phyloP scores from a whole-genome alignment of 2,797 vertebrate genomes.

The Lycodopsis pacificus region DNA sequence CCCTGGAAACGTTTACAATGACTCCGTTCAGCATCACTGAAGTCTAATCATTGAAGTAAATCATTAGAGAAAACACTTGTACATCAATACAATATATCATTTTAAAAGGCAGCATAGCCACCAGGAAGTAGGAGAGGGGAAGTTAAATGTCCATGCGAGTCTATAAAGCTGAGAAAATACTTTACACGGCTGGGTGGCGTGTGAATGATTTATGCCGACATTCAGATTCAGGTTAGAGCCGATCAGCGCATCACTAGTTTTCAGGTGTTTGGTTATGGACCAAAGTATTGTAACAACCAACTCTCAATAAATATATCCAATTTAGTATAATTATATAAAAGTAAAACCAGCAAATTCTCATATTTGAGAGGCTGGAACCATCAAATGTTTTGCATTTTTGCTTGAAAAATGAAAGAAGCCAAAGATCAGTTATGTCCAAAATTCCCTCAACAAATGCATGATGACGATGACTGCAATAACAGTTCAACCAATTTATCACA shows the following conservation, averaged over 20 bases:
- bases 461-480: neutral
- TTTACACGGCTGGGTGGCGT: neutral
- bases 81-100: neutral
- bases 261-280: neutral
- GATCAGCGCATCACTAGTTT: neutral
- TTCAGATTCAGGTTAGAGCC: neutral
- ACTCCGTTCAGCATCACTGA: neutral
- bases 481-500: neutral
- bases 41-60: neutral
- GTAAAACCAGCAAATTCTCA: neutral
- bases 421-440: neutral
- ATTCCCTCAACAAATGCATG: constrained; percentile 2
- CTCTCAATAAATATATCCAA: neutral
- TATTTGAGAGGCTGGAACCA: neutral
- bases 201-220: neutral
- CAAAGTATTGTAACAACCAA: neutral
- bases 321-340: neutral
- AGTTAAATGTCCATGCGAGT: neutral
- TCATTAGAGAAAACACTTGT: neutral
- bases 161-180: neutral
- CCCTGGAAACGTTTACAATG: neutral
- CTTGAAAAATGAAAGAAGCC: neutral
- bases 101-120: neutral
- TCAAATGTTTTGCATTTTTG: neutral
- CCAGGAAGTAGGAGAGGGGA: neutral